Evolutionary conservation across 2,113 vertebrate species (phyloP).

Genomic region (Emberiza fucata): DNA sequence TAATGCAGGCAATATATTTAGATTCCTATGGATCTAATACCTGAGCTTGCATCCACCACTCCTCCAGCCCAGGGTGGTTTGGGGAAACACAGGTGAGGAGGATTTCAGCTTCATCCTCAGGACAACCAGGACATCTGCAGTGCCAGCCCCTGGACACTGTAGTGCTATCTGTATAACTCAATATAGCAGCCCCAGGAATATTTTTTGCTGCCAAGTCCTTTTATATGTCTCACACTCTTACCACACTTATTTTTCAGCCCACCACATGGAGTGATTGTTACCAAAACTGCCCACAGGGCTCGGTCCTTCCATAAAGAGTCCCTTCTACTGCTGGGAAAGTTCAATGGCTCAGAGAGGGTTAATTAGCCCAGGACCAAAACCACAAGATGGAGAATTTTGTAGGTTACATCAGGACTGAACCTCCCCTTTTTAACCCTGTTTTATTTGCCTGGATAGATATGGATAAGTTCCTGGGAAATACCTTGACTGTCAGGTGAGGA

Average conservation of each 20-base stretch:
- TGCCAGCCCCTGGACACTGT: neutral
- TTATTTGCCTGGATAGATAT: neutral
- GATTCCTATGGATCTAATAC: neutral
- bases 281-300: neutral
- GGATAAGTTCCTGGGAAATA: neutral
- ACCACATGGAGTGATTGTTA: neutral
- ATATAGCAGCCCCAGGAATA: neutral
- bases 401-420: neutral
- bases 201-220: neutral
- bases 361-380: neutral
- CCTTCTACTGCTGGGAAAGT: neutral
- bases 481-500: neutral
- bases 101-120: neutral
- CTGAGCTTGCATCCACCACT: neutral
- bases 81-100: neutral
- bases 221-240: neutral
- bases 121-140: neutral
- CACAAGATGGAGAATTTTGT: neutral
- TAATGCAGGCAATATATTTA: neutral
- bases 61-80: neutral
- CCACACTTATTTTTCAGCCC: rapidly evolving
- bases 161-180: neutral
- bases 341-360: neutral
- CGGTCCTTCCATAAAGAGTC: neutral
- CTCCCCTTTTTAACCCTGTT: neutral